These are phyloP conservation scores for Meiosimyza platycephala DNA, from an alignment of 2,888 invertebrate genomes.

Conservation along the genomic window DNA sequence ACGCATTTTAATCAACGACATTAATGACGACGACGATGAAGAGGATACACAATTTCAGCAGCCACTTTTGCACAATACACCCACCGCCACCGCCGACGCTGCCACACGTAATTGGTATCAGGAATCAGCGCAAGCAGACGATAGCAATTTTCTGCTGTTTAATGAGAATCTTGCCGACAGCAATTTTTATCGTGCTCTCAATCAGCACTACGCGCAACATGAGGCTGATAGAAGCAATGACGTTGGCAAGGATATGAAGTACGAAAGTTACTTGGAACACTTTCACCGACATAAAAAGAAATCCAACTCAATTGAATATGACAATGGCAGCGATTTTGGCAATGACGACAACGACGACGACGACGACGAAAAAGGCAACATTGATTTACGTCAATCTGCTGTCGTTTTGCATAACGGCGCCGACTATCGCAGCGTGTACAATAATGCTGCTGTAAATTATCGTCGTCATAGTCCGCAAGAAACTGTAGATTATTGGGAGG, in stretches of 20 bases:
- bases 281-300: conserved; percentile 55
- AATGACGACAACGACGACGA: conserved; percentile 7
- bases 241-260: conserved; percentile 45
- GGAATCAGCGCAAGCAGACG: conserved; percentile 33
- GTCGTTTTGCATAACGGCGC: conserved; percentile 16
- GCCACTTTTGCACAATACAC: background rate
- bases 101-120: conserved; percentile 43
- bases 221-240: background rate
- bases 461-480: background rate
- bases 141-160: conserved; percentile 48
- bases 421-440: background rate
- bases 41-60: background rate
- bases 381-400: conserved; percentile 42
- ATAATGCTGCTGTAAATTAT: background rate
- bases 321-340: conserved; percentile 25
- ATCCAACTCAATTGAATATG: conserved; percentile 43
- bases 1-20: conserved; percentile 58
- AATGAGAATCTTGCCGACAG: conserved; percentile 60
- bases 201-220: conserved; percentile 54
- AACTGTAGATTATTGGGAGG: conserved; percentile 24
- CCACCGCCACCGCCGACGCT: background rate
- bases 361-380: conserved; percentile 31
- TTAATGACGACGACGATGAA: conserved; percentile 43
- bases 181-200: conserved; percentile 62
- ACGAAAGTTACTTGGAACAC: conserved; percentile 63